A percentile compares a stretch with the other conserved stretches of the same genome.
These are phyloP conservation scores for Heptranchias perlo DNA, from an alignment of 2,113 vertebrate species.

Conservation along the genomic window DNA sequence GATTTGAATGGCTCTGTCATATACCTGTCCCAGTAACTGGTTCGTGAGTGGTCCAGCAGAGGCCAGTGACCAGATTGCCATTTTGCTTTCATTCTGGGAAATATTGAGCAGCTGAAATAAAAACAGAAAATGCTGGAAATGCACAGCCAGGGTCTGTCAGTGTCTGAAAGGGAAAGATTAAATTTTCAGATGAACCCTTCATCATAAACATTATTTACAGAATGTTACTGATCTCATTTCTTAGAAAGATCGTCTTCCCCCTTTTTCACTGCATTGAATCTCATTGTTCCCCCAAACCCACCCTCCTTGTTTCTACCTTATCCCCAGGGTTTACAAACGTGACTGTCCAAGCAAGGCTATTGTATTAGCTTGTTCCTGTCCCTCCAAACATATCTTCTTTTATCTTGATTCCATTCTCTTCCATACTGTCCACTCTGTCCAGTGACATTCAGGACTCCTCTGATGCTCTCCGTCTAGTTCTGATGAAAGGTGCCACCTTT, in stretches of 20 bases:
- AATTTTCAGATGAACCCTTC: not conserved
- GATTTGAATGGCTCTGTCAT: not conserved
- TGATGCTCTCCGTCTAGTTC: not conserved
- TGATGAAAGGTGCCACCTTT: not conserved
- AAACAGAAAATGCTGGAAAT: not conserved
- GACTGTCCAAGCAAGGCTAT: not conserved
- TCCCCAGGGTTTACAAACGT: not conserved
- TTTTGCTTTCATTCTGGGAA: not conserved
- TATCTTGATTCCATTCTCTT: not conserved
- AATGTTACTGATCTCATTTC: not conserved
- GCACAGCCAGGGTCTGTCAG: not conserved
- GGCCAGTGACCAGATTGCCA: not conserved
- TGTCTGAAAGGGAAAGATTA: not conserved
- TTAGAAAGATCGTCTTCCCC: not conserved
- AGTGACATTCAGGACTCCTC: not conserved
- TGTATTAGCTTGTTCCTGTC: not conserved
- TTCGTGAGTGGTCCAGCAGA: not conserved
- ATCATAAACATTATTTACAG: not conserved
- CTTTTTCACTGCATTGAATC: not conserved
- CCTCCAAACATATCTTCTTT: not conserved
- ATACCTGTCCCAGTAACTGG: not conserved
- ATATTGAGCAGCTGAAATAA: not conserved
- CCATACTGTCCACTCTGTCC: not conserved
- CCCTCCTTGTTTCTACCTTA: not conserved
- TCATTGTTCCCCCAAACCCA: not conserved